Percentiles rank a stretch among this genome's conserved stretches.
These are phyloP conservation scores for Margarornis squamiger DNA, from an alignment of 2,797 vertebrate species.

Conservation along the genomic window DNA sequence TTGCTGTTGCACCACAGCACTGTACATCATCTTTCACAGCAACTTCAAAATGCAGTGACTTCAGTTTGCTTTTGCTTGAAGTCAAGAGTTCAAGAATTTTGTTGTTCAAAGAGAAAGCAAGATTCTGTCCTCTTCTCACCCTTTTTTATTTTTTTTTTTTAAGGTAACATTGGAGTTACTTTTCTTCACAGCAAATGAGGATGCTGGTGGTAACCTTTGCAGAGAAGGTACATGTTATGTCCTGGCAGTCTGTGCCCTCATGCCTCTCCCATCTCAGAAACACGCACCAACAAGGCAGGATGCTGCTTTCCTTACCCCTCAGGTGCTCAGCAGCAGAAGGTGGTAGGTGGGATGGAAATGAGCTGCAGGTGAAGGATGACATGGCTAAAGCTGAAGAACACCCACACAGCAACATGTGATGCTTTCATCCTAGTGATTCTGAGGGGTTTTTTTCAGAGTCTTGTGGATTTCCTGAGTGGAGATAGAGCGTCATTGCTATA, in stretches of 20 bases:
- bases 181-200: not conserved
- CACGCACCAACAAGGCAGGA: not conserved
- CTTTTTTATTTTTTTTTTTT: not conserved
- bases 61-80: not conserved
- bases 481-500: not conserved
- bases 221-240: not conserved
- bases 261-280: not conserved
- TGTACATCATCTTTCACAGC: not conserved
- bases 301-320: not conserved
- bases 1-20: not conserved
- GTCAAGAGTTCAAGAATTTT: not conserved
- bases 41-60: not conserved
- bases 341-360: not conserved
- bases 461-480: not conserved
- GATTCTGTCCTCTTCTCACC: not conserved
- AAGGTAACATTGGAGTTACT: not conserved
- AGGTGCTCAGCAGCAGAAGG: not conserved
- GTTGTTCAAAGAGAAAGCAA: not conserved
- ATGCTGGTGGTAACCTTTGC: not conserved
- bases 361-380: not conserved
- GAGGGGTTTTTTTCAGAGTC: not conserved
- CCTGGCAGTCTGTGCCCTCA: not conserved
- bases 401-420: not conserved
- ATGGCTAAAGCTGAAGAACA: not conserved
- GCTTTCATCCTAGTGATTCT: not conserved